phyloP scores from a whole-genome alignment of 2,797 vertebrate species.

The Kryptopterus vitreolus region DNA sequence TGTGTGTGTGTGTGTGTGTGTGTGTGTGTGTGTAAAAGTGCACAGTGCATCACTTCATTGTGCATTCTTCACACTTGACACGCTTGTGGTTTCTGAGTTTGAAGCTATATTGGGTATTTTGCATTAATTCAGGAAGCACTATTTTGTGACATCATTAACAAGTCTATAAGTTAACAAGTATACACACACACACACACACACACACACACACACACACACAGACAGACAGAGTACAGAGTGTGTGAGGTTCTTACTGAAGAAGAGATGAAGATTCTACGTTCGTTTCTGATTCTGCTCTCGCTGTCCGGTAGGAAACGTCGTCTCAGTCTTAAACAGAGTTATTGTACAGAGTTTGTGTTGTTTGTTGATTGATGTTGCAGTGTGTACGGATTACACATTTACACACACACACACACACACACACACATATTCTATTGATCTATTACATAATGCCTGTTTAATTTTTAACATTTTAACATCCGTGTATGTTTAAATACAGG shows the following conservation, averaged over 20 bases:
- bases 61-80: background rate
- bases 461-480: background rate
- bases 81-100: background rate
- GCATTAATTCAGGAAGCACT: background rate
- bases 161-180: background rate
- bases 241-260: background rate
- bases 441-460: too few species aligned
- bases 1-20: background rate
- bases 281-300: background rate
- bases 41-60: background rate
- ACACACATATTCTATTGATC: too few species aligned
- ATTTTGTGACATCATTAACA: background rate
- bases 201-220: background rate
- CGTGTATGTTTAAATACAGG: background rate
- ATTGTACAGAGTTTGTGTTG: background rate
- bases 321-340: background rate
- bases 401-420: background rate
- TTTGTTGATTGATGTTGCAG: background rate
- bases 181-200: background rate
- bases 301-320: slow-evolving; percentile 9
- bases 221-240: background rate
- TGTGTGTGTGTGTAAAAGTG: background rate
- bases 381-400: background rate
- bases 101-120: background rate
- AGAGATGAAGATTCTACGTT: slow-evolving; percentile 5